Conservation (phyloP, 2,888 invertebrate genomes). For the Aromia moschata region DNA sequence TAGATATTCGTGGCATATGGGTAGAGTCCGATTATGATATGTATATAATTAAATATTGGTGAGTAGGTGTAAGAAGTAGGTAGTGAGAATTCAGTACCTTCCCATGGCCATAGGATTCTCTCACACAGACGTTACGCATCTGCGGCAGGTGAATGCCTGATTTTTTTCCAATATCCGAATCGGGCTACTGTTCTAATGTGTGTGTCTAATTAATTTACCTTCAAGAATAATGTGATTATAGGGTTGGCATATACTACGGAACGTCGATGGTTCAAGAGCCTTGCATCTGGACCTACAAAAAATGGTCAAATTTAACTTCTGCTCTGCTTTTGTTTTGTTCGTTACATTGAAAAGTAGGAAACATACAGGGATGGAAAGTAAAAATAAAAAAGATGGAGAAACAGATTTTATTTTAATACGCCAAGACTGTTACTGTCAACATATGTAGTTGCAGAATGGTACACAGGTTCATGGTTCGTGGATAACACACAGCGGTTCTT, state of each 20-base stretch:
- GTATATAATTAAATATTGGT: conserved; percentile 20
- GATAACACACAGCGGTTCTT: too few relatives aligned
- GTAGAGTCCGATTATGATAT: conserved; percentile 21
- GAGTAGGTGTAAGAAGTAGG: conserved; percentile 9
- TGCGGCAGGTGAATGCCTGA: background rate
- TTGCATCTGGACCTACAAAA: background rate
- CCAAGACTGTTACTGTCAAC: too few relatives aligned
- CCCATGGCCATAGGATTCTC: conserved; percentile 1
- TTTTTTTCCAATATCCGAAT: conserved; percentile 13
- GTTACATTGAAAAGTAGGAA: too few relatives aligned
- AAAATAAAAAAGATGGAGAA: too few relatives aligned
- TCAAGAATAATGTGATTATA: background rate
- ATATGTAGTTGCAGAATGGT: too few relatives aligned
- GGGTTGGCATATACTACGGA: background rate
- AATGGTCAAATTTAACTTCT: too few relatives aligned
- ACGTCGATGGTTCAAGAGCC: background rate
- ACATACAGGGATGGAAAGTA: too few relatives aligned
- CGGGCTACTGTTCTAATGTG: conserved; percentile 18
- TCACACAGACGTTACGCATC: background rate
- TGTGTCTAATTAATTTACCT: background rate
- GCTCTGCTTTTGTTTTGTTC: too few relatives aligned
- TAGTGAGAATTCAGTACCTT: conserved; percentile 2
- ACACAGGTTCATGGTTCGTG: too few relatives aligned
- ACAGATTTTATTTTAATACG: too few relatives aligned
- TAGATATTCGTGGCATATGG: conserved; percentile 14